phyloP scores from a whole-genome alignment of 2,797 vertebrate species.

The Eospalax fontanierii region DNA sequence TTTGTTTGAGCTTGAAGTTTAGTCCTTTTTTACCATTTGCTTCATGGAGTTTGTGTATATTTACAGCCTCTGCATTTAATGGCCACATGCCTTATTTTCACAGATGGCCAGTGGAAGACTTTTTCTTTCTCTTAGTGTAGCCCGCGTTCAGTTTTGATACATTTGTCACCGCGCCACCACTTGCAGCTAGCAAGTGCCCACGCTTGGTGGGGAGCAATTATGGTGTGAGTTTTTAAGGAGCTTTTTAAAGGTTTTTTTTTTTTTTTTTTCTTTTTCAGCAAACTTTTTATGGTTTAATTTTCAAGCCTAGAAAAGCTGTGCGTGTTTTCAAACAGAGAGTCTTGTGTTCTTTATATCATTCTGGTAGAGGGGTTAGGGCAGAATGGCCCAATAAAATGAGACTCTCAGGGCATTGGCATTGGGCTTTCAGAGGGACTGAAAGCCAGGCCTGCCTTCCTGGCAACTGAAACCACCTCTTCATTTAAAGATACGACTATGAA shows the following conservation, averaged over 20 bases:
- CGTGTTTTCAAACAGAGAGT: constrained; percentile 83
- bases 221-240: constrained; percentile 85
- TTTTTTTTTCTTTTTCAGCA: constrained; percentile 83
- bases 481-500: not conserved
- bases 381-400: constrained; percentile 79
- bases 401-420: constrained; percentile 58
- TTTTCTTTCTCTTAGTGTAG: constrained; percentile 88
- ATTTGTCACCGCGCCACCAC: constrained; percentile 91
- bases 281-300: constrained; percentile 88
- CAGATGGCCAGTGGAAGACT: constrained; percentile 92
- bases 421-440: constrained; percentile 50
- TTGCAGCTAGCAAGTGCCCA: constrained; percentile 91
- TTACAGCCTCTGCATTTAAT: constrained; percentile 92
- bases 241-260: constrained; percentile 80
- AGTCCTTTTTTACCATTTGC: constrained; percentile 87
- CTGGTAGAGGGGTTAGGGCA: constrained; percentile 76
- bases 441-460: constrained; percentile 16
- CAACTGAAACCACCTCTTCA: constrained; percentile 55
- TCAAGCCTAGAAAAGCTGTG: constrained; percentile 83
- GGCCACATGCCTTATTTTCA: constrained; percentile 92
- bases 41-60: constrained; percentile 90
- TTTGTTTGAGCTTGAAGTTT: constrained; percentile 88
- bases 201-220: constrained; percentile 88
- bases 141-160: constrained; percentile 89
- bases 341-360: constrained; percentile 81